These are phyloP conservation scores for Sturnira hondurensis DNA, from an alignment of 2,113 vertebrate genomes.

Conservation along the genomic window DNA sequence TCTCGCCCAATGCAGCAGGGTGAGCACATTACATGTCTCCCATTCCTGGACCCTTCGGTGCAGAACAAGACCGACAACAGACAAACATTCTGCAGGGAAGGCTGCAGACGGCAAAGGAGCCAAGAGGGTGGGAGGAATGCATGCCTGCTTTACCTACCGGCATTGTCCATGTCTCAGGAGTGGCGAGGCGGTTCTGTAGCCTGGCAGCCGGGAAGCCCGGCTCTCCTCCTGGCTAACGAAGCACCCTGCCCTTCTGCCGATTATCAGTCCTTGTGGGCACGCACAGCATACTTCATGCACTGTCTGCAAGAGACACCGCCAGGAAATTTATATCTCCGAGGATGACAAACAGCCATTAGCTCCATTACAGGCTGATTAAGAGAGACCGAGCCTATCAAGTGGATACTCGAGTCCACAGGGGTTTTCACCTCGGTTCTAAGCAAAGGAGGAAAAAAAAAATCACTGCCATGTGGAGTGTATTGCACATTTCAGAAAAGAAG, in stretches of 20 bases:
- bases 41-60: slow-evolving; percentile 50
- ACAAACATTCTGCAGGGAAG: slow-evolving; percentile 65
- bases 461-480: slow-evolving; percentile 61
- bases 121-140: slow-evolving; percentile 50
- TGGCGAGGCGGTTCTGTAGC: slow-evolving; percentile 73
- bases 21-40: slow-evolving; percentile 56
- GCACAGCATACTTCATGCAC: slow-evolving; percentile 80
- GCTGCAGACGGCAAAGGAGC: slow-evolving; percentile 53
- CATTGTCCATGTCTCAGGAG: slow-evolving; percentile 81
- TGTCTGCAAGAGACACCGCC: slow-evolving; percentile 86
- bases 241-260: slow-evolving; percentile 80
- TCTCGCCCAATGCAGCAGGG: slow-evolving; percentile 25
- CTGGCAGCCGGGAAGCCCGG: slow-evolving; percentile 53
- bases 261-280: slow-evolving; percentile 84
- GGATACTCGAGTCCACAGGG: slow-evolving; percentile 80
- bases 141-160: slow-evolving; percentile 82
- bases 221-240: slow-evolving; percentile 69
- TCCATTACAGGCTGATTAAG: slow-evolving; percentile 88
- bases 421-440: slow-evolving; percentile 80
- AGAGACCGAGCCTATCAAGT: slow-evolving; percentile 85
- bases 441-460: slow-evolving; percentile 67
- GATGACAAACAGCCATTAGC: slow-evolving; percentile 90
- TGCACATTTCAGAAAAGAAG: slow-evolving; percentile 64
- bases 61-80: slow-evolving; percentile 61
- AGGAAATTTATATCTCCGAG: slow-evolving; percentile 89